Percentiles rank a stretch among this genome's conserved stretches.
These are phyloP conservation scores for Drosophila robusta DNA, from an alignment of 2,888 invertebrate genomes.

Conservation along the genomic window DNA sequence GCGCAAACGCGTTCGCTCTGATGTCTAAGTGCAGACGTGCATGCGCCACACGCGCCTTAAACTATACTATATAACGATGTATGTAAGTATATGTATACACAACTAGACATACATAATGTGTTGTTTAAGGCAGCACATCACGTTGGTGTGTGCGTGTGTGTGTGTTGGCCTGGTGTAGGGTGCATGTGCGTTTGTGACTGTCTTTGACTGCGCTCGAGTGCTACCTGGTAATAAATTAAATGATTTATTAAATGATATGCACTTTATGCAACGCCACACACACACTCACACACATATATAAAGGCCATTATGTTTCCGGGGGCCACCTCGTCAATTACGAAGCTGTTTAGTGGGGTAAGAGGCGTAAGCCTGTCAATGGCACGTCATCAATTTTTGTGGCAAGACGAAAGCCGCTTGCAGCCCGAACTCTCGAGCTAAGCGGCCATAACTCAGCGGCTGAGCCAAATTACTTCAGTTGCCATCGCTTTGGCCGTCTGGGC, in stretches of 20 bases:
- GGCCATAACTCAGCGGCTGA: constrained; percentile 64
- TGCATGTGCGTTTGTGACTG: background rate
- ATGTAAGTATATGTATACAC: background rate
- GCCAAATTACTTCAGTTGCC: constrained; percentile 46
- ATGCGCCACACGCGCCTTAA: constrained; percentile 45
- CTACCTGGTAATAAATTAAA: constrained; percentile 65
- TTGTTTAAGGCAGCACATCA: no score
- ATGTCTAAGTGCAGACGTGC: constrained; percentile 45
- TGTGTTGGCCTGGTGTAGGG: background rate
- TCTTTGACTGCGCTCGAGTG: constrained; percentile 19
- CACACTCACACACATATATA: background rate
- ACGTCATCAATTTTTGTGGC: constrained; percentile 61
- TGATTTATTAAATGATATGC: constrained; percentile 75
- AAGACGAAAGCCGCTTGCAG: constrained; percentile 30
- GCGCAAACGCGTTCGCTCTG: constrained; percentile 22
- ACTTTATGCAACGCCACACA: constrained; percentile 53
- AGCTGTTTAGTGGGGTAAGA: constrained; percentile 3
- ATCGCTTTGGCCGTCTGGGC: constrained; percentile 1
- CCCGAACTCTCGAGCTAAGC: constrained; percentile 46
- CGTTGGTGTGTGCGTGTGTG: background rate
- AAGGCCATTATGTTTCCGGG: constrained; percentile 17
- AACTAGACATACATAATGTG: background rate
- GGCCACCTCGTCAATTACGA: constrained; percentile 3
- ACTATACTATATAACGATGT: constrained; percentile 28
- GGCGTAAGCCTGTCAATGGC: constrained; percentile 55